Evolutionary conservation across 1,140 invertebrate species (phyloP), one percentile per base, ranked within the genome.

Genomic region (Grapholita molesta): DNA sequence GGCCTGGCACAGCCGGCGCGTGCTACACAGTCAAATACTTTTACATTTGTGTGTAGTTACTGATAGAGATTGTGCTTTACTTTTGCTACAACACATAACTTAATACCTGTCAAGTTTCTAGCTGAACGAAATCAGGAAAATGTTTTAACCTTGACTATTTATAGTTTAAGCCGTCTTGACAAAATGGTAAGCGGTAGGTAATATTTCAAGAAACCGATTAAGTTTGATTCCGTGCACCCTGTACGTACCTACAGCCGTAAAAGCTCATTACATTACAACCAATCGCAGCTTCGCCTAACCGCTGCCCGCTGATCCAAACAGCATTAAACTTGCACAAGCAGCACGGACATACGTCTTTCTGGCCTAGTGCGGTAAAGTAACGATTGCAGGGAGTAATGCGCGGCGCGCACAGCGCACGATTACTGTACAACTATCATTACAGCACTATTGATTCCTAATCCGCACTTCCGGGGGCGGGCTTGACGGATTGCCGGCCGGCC

Each of bases 401-500:
- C 73, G 70, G 66, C 74, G 77, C 82, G 79, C 81, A 81, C 82
- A 82, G 85, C 88, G 86, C 88, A 88, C 79, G 76, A 89, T 86
- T 88, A 85, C 86, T 76, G 76, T 80, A 83, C 89, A 91, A 89
- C 89, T 91, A 91, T 91, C 85, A 91, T 91, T 91, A 91, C 84
- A 75, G 75, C 86, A 91, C 89, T 91, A 91, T 91, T 89, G 89
- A 91, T 91, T 91, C 89, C 89, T 91, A 91, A 91, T 91, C 88
- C 87, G 87, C 88, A 89, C 88, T 90, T 90, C 88, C 88, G 74
- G 61, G 74, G 61, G 75, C 78, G 78, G 77, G 78, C 88, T n/a
- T 88, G 88, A 86, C 86, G 86, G 85, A 88, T 88, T 84, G 80
- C 84, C 83, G 79, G 79, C 70, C 69, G 79, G 79, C 70, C 69